phyloP scores from a whole-genome alignment of 2,888 invertebrate species.

The Nasonia oneida region DNA sequence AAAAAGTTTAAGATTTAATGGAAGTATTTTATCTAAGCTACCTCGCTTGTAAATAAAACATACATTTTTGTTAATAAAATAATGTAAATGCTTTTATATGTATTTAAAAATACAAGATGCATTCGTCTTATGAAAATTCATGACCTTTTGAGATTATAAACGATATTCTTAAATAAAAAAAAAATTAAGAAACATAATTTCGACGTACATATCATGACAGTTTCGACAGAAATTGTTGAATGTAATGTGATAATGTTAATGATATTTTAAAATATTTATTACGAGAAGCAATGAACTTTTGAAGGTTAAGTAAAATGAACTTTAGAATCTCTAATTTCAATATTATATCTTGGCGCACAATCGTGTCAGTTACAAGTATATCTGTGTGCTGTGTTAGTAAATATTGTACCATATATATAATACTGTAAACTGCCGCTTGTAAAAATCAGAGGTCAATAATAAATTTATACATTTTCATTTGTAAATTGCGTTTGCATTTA shows the following conservation, averaged over 20 bases:
- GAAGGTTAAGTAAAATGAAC: slow-evolving; percentile 22
- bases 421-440: slow-evolving; percentile 62
- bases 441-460: slow-evolving; percentile 65
- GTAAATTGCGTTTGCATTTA: slow-evolving; percentile 35
- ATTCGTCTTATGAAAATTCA: slow-evolving; percentile 30
- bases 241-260: slow-evolving; percentile 55
- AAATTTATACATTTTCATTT: slow-evolving; percentile 67
- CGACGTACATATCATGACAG: slow-evolving; percentile 53
- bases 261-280: slow-evolving; percentile 41
- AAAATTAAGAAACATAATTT: slow-evolving; percentile 51
- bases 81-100: slow-evolving; percentile 27
- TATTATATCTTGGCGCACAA: slow-evolving; percentile 38
- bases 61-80: slow-evolving; percentile 18
- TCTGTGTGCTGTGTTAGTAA: slow-evolving; percentile 49
- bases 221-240: slow-evolving; percentile 57
- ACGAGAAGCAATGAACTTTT: slow-evolving; percentile 36
- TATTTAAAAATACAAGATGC: slow-evolving; percentile 42
- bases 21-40: slow-evolving; percentile 49
- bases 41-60: slow-evolving; percentile 51
- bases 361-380: slow-evolving; percentile 35
- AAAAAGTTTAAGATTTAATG: slow-evolving; percentile 27
- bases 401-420: slow-evolving; percentile 60
- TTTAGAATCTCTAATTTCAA: slow-evolving; percentile 44
- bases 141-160: slow-evolving; percentile 43
- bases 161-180: slow-evolving; percentile 33